Conservation (phyloP, 2,888 invertebrate species). For the Malthinus seriepunctatus region DNA sequence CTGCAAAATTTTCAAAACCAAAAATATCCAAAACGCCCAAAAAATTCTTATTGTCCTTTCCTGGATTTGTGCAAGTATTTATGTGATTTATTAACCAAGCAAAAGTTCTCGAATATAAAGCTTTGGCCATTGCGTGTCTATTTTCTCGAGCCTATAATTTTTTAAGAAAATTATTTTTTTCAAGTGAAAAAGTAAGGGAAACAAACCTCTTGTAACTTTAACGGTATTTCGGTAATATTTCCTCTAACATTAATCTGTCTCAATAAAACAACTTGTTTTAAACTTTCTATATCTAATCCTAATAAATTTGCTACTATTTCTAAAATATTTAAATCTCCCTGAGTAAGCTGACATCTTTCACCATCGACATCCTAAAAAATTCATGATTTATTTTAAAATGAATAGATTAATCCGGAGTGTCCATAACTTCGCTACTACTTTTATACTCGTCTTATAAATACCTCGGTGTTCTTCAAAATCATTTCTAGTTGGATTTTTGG, state of each 20-base stretch:
- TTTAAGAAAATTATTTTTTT: neutral
- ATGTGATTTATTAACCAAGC: conserved; percentile 93
- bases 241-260: conserved; percentile 91
- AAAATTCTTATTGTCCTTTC: conserved; percentile 75
- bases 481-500: too few species aligned
- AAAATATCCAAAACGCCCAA: conserved; percentile 92
- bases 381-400: too few species aligned
- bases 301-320: conserved; percentile 73
- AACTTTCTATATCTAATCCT: conserved; percentile 73
- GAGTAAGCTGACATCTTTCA: conserved; percentile 76
- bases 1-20: conserved; percentile 89
- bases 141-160: conserved; percentile 81
- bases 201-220: conserved; percentile 79
- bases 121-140: conserved; percentile 92
- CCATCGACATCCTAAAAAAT: conserved; percentile 78
- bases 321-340: conserved; percentile 72
- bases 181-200: neutral
- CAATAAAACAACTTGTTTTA: conserved; percentile 74
- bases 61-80: conserved; percentile 89
- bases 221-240: conserved; percentile 89
- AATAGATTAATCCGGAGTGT: too few species aligned
- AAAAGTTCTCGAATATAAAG: conserved; percentile 86
- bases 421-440: too few species aligned
- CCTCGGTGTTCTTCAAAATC: too few species aligned
- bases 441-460: too few species aligned